Evolutionary conservation across 2,888 invertebrate genomes (phyloP), one percentile per base, ranked within the genome.

Genomic region (Actias luna): DNA sequence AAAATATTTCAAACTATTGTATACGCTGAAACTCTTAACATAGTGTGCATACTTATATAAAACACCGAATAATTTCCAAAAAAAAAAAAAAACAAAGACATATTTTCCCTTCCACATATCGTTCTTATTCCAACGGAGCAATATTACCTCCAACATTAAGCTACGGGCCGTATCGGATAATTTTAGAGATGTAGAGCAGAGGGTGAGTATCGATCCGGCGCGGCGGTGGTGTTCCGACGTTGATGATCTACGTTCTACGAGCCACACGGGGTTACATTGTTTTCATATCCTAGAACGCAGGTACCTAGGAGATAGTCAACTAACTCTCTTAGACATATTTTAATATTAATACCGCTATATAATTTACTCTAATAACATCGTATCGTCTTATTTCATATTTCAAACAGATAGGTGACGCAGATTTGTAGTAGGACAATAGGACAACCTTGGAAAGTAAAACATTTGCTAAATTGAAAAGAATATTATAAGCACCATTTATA

Each of bases 141-240:
- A 62, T 58, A 62, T 58, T 58, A 39, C 55, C 55, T 55, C 29
- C n/a, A 55, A n/a, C 55, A 55, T 55, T 55, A 55, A 55, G 58
- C 58, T 42, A 42, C 58, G 42, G 39, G 35, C 52, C 36, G 58
- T 74, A 70, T 72, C 70, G 77, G 79, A 77, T 82, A 82, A 79
- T 77, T 83, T 82, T 78, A 81, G 79, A 78, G 78, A 72, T 69
- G 75, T 66, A 68, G 65, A 63, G 62, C 62, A 58, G 69, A 66
- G 72, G 73, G 67, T 66, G 64, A 63, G 58, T 80, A 81, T 82
- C 79, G 82, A 83, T 83, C 81, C 65, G 35, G 25, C 2, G 42
- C 42, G 18, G 42, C 63, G 61, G 50, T 61, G 58, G 57, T 58
- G 50, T 55, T 60, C 27, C 63, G 58, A 68, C 46, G 63, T 67